A percentile compares a stretch with the other conserved stretches of the same genome.
These are phyloP conservation scores for Turdus rufiventris DNA, from an alignment of 2,113 vertebrate genomes.

Conservation along the genomic window DNA sequence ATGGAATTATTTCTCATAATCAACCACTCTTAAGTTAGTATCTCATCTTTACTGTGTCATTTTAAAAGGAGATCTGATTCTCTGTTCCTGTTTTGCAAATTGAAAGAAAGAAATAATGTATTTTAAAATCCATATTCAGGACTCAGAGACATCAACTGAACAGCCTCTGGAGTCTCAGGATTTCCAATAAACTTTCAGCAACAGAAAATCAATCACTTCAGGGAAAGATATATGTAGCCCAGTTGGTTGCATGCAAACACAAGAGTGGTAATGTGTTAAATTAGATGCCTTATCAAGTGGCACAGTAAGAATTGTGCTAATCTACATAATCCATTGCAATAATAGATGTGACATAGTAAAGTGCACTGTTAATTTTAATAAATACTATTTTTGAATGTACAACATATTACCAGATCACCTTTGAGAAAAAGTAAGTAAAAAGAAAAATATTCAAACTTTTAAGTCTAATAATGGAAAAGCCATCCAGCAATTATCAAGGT, in stretches of 20 bases:
- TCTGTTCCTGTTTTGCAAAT: not conserved
- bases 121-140: slow-evolving; percentile 9
- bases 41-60: slow-evolving; percentile 29
- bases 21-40: slow-evolving; percentile 25
- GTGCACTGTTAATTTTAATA: not conserved
- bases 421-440: not conserved
- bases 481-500: not conserved
- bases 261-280: not conserved
- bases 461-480: not conserved
- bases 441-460: not conserved
- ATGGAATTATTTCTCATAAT: slow-evolving; percentile 32
- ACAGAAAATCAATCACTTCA: slow-evolving; percentile 45
- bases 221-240: slow-evolving; percentile 3
- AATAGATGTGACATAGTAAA: not conserved
- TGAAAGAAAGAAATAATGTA: not conserved
- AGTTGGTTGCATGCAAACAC: not conserved
- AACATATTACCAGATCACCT: not conserved
- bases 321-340: not conserved
- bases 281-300: not conserved
- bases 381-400: not conserved
- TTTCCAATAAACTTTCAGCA: slow-evolving; percentile 52
- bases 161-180: not conserved
- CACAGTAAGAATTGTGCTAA: not conserved
- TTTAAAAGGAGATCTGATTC: slow-evolving; percentile 9
- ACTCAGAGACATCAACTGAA: slow-evolving; percentile 9